Conservation (phyloP, 2,888 invertebrate genomes). For the Agriopis aurantiaria region DNA sequence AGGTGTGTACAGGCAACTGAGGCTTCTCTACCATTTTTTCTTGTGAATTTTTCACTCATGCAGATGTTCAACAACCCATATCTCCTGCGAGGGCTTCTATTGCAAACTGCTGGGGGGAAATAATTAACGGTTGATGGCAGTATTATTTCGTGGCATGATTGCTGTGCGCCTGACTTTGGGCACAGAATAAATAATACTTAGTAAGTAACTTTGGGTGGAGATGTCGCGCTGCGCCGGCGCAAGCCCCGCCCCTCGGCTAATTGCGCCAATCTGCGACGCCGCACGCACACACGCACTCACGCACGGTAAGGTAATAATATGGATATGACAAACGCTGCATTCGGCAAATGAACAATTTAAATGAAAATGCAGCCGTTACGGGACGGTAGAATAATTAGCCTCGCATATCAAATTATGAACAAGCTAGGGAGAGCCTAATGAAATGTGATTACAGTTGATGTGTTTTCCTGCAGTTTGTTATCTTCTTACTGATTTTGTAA, state of each 20-base stretch:
- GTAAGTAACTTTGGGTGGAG: conserved; percentile 63
- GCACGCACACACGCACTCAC: conserved; percentile 72
- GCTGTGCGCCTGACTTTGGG: conserved; percentile 51
- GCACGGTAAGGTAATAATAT: conserved; percentile 48
- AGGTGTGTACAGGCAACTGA: conserved; percentile 4
- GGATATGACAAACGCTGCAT: conserved; percentile 62
- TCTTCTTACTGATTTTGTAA: neutral
- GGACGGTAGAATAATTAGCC: conserved; percentile 41
- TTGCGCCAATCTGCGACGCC: conserved; percentile 82
- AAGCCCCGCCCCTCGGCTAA: conserved; percentile 80
- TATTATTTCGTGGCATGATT: conserved; percentile 64
- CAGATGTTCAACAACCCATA: conserved; percentile 57
- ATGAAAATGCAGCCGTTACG: conserved; percentile 53
- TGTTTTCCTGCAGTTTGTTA: neutral
- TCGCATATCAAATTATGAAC: conserved; percentile 43
- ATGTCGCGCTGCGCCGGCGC: conserved; percentile 80
- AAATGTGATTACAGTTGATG: neutral
- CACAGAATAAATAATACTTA: conserved; percentile 3
- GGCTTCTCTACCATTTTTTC: conserved; percentile 48
- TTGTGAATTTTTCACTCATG: conserved; percentile 58
- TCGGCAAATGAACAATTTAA: conserved; percentile 65
- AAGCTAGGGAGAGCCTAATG: neutral
- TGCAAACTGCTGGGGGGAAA: conserved; percentile 60
- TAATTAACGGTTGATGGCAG: conserved; percentile 74
- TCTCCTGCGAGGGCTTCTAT: conserved; percentile 51